These are phyloP conservation scores for Siniperca knerii DNA, from an alignment of 2,113 vertebrate genomes.

Conservation along the genomic window DNA sequence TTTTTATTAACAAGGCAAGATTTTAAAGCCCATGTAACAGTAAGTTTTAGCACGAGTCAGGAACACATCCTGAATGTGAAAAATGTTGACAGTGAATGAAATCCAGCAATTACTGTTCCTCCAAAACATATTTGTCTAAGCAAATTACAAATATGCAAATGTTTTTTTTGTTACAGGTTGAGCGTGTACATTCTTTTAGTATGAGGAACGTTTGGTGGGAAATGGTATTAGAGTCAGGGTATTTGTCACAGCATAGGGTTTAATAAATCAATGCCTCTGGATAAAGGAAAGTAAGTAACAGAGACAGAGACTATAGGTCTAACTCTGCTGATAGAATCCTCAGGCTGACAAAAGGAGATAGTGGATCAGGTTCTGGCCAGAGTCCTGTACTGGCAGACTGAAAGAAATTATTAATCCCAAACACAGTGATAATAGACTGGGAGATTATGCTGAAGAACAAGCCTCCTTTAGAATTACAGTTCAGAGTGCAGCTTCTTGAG, in stretches of 20 bases:
- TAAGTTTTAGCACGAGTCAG: background rate
- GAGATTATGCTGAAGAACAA: slow-evolving; percentile 4
- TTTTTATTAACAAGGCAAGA: too few species aligned
- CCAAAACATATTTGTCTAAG: background rate
- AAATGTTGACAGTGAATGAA: background rate
- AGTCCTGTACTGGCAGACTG: slow-evolving; percentile 5
- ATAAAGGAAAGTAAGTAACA: background rate
- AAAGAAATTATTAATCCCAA: slow-evolving; percentile 4
- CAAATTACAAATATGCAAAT: background rate
- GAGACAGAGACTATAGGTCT: slow-evolving; percentile 5
- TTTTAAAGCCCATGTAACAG: too few species aligned
- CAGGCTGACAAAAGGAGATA: slow-evolving; percentile 23
- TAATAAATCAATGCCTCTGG: background rate
- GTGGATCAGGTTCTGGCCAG: slow-evolving; percentile 34
- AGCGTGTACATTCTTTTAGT: background rate
- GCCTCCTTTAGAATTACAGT: background rate
- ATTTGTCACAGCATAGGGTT: slow-evolving; percentile 1
- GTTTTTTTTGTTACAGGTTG: background rate
- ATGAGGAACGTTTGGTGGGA: background rate
- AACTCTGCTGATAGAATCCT: slow-evolving; percentile 12
- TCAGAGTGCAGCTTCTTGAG: background rate
- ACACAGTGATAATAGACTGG: background rate
- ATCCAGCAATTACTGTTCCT: background rate
- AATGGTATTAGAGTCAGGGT: background rate
- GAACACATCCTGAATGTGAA: background rate